phyloP scores from a whole-genome alignment of 2,888 invertebrate genomes.

The Blomia tropicalis region DNA sequence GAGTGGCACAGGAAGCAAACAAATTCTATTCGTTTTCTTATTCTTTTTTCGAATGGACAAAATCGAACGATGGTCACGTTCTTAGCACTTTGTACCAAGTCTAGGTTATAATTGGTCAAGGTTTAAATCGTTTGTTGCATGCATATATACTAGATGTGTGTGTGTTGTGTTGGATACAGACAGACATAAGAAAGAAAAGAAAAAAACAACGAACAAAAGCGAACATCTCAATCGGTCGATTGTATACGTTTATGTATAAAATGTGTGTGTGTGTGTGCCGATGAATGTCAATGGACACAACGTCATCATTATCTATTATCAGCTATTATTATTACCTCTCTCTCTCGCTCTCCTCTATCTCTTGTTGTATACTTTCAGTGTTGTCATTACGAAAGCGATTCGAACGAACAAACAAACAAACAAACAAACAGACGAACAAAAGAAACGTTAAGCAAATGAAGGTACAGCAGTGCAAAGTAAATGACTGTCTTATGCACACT shows the following conservation, averaged over 20 bases:
- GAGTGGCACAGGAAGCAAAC: too few species aligned
- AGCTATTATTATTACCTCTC: neutral
- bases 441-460: neutral
- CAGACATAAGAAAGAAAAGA: too few species aligned
- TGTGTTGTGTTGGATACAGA: too few species aligned
- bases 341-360: neutral
- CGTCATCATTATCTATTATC: constrained; percentile 10
- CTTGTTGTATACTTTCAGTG: too few species aligned
- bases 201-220: neutral
- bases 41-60: too few species aligned
- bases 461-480: neutral
- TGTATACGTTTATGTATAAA: neutral
- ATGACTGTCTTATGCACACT: neutral
- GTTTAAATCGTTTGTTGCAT: neutral
- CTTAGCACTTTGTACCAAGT: too few species aligned
- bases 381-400: neutral
- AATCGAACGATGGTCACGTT: too few species aligned
- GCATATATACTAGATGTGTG: too few species aligned
- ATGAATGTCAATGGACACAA: constrained; percentile 13
- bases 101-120: neutral
- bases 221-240: neutral
- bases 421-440: constrained; percentile 1
- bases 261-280: too few species aligned
- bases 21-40: too few species aligned
- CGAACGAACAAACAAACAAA: too few species aligned